A percentile compares a stretch with the other conserved stretches of the same genome.
phyloP scores from a whole-genome alignment of 2,797 vertebrate genomes.

The Octomys mimax region DNA sequence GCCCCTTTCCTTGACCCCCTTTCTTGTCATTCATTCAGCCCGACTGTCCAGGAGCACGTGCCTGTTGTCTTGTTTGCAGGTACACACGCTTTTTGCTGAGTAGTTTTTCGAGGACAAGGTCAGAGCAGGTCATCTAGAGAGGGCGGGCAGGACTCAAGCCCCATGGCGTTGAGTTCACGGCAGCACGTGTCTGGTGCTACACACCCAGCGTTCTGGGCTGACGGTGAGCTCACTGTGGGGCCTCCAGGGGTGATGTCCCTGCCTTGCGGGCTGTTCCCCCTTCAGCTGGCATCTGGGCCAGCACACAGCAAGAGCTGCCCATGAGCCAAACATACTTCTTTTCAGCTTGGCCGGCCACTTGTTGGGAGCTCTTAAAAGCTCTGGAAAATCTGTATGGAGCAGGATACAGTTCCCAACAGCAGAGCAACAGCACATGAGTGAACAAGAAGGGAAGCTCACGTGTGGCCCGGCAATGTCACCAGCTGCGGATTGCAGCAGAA shows the following conservation, averaged over 20 bases:
- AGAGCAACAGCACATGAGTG: neutral
- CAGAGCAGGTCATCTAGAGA: neutral
- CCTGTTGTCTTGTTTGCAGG: neutral
- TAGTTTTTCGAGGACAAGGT: neutral
- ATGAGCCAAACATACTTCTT: neutral
- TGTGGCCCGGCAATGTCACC: neutral
- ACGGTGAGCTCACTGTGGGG: neutral
- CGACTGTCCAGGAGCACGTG: neutral
- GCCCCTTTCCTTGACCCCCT: neutral
- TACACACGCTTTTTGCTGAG: neutral
- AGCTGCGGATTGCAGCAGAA: neutral
- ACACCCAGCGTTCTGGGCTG: neutral
- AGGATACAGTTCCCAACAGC: neutral
- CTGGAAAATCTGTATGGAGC: neutral
- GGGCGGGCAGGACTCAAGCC: neutral
- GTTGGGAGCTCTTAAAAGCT: neutral
- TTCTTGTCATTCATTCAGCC: neutral
- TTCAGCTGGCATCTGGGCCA: neutral
- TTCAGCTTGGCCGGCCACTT: neutral
- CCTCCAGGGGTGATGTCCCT: no score
- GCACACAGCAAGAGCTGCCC: neutral
- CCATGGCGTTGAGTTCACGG: no score
- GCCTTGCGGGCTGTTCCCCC: neutral
- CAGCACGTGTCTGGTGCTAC: accelerated
- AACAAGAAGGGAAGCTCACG: neutral